These are phyloP conservation scores for Drosophila miranda DNA, from an alignment of 1,140 invertebrate species.

Conservation along the genomic window DNA sequence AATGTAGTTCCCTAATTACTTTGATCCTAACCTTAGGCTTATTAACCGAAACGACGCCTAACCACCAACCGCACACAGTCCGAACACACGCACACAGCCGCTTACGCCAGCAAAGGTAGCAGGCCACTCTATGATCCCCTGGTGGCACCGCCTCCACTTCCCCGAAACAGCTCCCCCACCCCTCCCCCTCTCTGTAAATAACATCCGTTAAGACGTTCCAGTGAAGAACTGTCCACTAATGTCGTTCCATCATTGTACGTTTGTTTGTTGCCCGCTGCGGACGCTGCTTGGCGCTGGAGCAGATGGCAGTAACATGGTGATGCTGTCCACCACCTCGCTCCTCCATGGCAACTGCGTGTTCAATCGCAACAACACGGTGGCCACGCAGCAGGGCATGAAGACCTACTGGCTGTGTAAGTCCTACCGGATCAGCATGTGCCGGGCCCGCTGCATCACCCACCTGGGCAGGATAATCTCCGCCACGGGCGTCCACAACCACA, in stretches of 20 bases:
- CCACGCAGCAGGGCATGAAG: conserved; percentile 82
- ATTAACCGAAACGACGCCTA: too few relatives aligned
- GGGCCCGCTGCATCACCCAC: conserved; percentile 81
- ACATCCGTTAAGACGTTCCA: conserved; percentile 46
- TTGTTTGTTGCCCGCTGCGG: conserved; percentile 51
- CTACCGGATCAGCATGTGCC: conserved; percentile 82
- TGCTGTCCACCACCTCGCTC: conserved; percentile 82
- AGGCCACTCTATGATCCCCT: conserved; percentile 17
- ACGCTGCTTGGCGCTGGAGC: conserved; percentile 28
- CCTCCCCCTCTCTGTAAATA: conserved; percentile 59
- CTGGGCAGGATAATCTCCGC: conserved; percentile 80
- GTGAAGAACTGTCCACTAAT: conserved; percentile 64
- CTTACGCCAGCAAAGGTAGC: conserved; percentile 2
- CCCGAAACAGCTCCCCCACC: conserved; percentile 10
- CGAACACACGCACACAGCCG: neutral
- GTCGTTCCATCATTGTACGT: conserved; percentile 70
- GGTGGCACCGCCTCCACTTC: neutral
- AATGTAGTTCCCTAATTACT: too few relatives aligned
- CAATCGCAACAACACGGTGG: conserved; percentile 82
- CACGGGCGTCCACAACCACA: conserved; percentile 81
- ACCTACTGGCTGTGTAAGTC: conserved; percentile 82
- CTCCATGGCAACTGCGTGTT: conserved; percentile 82
- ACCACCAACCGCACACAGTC: too few relatives aligned
- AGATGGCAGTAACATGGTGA: conserved; percentile 80
- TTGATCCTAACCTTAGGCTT: too few relatives aligned